phyloP scores from a whole-genome alignment of 2,113 vertebrate genomes.

The Pyrgilauda ruficollis region DNA sequence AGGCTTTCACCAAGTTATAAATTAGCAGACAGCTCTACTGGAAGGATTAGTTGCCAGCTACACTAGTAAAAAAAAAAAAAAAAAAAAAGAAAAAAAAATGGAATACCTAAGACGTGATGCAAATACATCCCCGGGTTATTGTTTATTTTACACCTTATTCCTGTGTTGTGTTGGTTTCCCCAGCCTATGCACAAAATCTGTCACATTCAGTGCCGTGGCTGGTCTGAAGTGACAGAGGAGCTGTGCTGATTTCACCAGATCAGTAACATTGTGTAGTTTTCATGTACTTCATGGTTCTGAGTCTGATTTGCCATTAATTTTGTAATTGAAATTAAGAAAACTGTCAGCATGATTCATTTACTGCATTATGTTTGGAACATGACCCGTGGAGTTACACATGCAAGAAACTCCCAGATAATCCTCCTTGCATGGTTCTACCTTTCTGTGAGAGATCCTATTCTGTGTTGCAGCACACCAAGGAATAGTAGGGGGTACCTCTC shows the following conservation, averaged over 20 bases:
- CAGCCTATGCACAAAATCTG: neutral
- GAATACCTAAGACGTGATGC: neutral
- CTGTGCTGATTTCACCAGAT: neutral
- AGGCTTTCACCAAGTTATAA: neutral
- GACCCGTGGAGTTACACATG: neutral
- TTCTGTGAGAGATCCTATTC: neutral
- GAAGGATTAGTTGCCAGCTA: neutral
- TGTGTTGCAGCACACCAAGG: neutral
- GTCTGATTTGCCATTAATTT: neutral
- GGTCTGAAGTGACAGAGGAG: neutral
- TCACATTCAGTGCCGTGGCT: neutral
- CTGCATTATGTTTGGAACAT: neutral
- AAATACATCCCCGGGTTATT: neutral
- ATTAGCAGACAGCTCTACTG: neutral
- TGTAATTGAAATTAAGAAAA: neutral
- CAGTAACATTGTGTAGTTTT: neutral
- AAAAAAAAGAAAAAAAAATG: accelerated
- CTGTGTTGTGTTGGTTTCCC: neutral
- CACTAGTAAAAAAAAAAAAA: neutral
- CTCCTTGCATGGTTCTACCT: neutral
- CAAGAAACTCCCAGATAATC: neutral
- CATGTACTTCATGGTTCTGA: neutral
- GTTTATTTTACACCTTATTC: neutral
- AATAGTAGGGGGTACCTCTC: neutral
- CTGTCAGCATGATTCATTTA: neutral